phyloP scores from a whole-genome alignment of 2,888 invertebrate genomes.

The Omphaloscelis lunosa region DNA sequence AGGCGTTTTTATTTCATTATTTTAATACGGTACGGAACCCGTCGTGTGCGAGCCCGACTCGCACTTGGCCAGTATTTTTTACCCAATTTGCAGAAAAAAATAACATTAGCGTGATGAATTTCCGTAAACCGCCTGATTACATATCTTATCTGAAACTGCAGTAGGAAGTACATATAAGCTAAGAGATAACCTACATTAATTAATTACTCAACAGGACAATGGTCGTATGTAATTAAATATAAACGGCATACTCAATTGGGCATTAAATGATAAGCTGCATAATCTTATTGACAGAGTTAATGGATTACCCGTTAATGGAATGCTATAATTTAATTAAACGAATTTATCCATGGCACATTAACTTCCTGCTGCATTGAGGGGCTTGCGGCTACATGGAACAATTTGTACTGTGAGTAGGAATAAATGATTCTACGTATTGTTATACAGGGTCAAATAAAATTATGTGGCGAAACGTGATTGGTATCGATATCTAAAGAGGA shows the following conservation, averaged over 20 bases:
- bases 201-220: constrained; percentile 3
- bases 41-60: no score
- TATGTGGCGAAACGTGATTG: no score
- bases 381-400: background rate
- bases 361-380: background rate
- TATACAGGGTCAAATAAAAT: no score
- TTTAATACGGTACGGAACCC: no score
- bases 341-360: constrained; percentile 18
- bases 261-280: background rate
- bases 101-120: background rate
- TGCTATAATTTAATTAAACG: constrained; percentile 26
- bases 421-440: background rate
- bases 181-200: background rate
- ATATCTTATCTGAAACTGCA: background rate
- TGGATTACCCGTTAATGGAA: constrained; percentile 23
- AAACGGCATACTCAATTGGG: constrained; percentile 22
- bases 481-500: no score
- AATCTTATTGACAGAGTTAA: constrained; percentile 38
- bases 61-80: no score
- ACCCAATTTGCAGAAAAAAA: no score
- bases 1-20: no score
- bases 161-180: background rate
- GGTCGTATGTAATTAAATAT: constrained; percentile 17
- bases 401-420: background rate
- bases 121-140: background rate